Conservation (phyloP, 2,797 vertebrate species). For the Pangasius macronema region DNA sequence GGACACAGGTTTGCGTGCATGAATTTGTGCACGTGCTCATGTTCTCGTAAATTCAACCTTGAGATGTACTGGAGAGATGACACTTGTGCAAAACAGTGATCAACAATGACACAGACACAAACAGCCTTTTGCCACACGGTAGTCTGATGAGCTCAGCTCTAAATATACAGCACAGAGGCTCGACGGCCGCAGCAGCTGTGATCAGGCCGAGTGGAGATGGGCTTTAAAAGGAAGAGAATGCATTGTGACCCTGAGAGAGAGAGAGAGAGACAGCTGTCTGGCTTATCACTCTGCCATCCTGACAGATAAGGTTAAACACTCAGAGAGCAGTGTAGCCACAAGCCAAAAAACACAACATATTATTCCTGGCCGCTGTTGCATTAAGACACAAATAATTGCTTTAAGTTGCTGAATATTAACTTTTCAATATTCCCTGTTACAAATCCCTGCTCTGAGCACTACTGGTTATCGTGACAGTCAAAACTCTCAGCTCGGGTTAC, state of each 20-base stretch:
- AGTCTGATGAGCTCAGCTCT: constrained; percentile 70
- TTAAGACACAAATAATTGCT: constrained; percentile 24
- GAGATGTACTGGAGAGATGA: constrained; percentile 3
- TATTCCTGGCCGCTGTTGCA: constrained; percentile 34
- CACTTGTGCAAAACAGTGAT: constrained; percentile 33
- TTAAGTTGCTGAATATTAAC: constrained; percentile 26
- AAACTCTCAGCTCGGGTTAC: constrained; percentile 37
- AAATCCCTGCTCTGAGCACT: constrained; percentile 21
- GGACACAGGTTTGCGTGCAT: not conserved
- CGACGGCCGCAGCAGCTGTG: constrained; percentile 51
- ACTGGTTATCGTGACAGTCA: constrained; percentile 29
- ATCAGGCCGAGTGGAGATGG: constrained; percentile 62
- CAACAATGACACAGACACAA: constrained; percentile 52
- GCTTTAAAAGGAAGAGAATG: constrained; percentile 80
- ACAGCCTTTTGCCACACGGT: constrained; percentile 43
- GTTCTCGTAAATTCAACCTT: not conserved
- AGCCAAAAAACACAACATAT: constrained; percentile 41
- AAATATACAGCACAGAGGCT: constrained; percentile 72
- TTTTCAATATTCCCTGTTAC: not conserved
- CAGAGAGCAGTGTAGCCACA: not conserved
- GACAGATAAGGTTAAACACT: constrained; percentile 88
- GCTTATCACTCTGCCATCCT: constrained; percentile 80
- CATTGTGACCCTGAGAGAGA: constrained; percentile 71
- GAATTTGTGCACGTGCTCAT: not conserved
- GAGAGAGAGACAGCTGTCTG: constrained; percentile 83